Conservation (phyloP, 2,113 vertebrate species). For the Eupsittula cactorum region DNA sequence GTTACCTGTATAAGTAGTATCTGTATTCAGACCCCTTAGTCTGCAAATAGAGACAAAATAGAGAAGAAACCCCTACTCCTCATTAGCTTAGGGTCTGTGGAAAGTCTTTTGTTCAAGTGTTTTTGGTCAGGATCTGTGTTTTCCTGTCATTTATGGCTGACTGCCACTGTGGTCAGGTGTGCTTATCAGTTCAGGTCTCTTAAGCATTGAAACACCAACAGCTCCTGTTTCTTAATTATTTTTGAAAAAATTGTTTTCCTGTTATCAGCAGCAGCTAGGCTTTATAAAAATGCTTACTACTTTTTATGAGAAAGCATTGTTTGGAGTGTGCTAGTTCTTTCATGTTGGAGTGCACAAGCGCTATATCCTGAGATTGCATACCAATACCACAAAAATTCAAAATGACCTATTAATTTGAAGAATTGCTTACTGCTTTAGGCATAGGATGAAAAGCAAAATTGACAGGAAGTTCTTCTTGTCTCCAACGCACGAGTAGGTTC, state of each 20-base stretch:
- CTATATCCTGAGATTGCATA: neutral
- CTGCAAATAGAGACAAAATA: neutral
- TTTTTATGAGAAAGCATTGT: neutral
- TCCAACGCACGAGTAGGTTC: fast-evolving
- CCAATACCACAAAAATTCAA: neutral
- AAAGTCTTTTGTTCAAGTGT: neutral
- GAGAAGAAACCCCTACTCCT: neutral
- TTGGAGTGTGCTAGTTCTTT: neutral
- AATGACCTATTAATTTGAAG: neutral
- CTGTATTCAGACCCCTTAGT: neutral
- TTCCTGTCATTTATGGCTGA: neutral
- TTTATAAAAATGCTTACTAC: neutral
- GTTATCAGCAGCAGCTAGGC: neutral
- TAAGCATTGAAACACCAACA: neutral
- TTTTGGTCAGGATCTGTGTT: neutral
- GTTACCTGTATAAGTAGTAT: neutral
- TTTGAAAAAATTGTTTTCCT: neutral
- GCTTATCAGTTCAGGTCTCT: neutral
- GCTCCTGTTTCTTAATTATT: neutral
- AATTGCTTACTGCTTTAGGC: neutral
- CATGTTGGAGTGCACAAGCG: neutral
- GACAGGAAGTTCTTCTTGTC: neutral
- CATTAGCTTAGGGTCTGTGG: neutral
- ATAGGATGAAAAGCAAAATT: neutral
- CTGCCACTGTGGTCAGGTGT: neutral